Evolutionary conservation across 2,797 vertebrate species (phyloP).

Genomic region (Acanthurus tractus): DNA sequence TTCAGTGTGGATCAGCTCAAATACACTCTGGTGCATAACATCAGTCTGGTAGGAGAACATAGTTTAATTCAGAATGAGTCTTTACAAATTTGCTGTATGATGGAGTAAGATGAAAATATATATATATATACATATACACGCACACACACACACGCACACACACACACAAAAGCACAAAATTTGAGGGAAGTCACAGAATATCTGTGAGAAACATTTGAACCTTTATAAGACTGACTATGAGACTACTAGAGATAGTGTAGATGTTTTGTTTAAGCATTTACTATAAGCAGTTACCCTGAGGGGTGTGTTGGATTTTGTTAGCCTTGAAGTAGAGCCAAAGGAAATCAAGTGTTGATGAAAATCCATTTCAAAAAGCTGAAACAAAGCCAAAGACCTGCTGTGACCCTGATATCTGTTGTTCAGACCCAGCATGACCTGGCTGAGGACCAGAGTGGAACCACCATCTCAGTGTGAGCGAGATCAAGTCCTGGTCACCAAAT

Average conservation of each 20-base stretch:
- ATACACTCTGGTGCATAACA: conserved; percentile 89
- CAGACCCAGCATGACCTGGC: conserved; percentile 45
- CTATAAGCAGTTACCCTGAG: conserved; percentile 21
- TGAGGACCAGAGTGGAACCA: conserved; percentile 26
- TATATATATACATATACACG: too few relatives aligned
- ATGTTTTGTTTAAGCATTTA: neutral
- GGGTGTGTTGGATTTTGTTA: conserved; percentile 44
- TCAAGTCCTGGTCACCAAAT: conserved; percentile 29
- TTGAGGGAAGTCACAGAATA: neutral
- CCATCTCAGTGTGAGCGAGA: conserved; percentile 17
- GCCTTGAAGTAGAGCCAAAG: conserved; percentile 69
- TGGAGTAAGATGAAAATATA: neutral
- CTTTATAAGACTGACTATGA: neutral
- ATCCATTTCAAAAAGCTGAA: conserved; percentile 50
- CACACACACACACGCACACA: too few relatives aligned
- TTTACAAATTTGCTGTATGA: neutral
- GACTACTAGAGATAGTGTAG: neutral
- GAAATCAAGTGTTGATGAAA: conserved; percentile 59
- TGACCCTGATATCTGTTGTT: conserved; percentile 31
- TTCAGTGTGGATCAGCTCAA: conserved; percentile 88
- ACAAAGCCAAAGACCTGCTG: conserved; percentile 35
- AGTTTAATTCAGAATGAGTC: neutral
- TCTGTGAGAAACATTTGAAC: neutral
- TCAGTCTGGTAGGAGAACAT: conserved; percentile 81
- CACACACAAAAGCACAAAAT: neutral